Evolutionary conservation across 2,113 vertebrate species (phyloP), one percentile per base, ranked within the genome.

Genomic region (Scalopus aquaticus): DNA sequence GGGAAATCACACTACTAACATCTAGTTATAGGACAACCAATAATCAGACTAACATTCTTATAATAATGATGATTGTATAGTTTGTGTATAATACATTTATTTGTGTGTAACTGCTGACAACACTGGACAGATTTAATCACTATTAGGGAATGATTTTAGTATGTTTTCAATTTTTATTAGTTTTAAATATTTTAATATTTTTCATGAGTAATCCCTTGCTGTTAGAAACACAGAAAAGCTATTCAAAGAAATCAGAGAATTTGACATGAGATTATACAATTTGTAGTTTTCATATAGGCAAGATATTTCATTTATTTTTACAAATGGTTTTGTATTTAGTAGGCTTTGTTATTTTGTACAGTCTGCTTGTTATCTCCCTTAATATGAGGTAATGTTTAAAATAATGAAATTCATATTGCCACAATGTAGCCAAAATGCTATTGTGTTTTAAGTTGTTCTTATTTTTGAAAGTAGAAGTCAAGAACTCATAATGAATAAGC

Each of bases 381-480:
- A 79, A 91, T 42, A 88, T 0, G 5, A 79, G 46, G 10, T 46
- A 78, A 64, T 67, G n/a, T 79, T 94, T 44, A 49, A 15, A 74
- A 60, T 56, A 91, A 93, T 60, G 20, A 15, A 51, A 83, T 81
- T 64, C 58, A 82, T 35, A 1, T 60, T 77, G 13, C 6, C n/a
- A 10, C 13, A 44, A 58, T 54, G 73, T 39, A 49, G 8, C 1
- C 19, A 74, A 87, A 87, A 51, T 32, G 65, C 16, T 90, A 26
- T 49, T 94, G 65, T 76, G 37, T 8, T 39, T 96, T 87, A 62
- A 51, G 9, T 9, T 83, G 32, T 60, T 56, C 54, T 56, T 85
- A 72, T 79, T 90, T 85, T 90, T 56, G 44, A 79, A 77, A 90
- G 49, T 46, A 12, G 2, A 93, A 88, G 42, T 87, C 4, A 93